These are phyloP conservation scores for Apodemus speciosus DNA, from an alignment of 2,113 vertebrate genomes.

Conservation along the genomic window DNA sequence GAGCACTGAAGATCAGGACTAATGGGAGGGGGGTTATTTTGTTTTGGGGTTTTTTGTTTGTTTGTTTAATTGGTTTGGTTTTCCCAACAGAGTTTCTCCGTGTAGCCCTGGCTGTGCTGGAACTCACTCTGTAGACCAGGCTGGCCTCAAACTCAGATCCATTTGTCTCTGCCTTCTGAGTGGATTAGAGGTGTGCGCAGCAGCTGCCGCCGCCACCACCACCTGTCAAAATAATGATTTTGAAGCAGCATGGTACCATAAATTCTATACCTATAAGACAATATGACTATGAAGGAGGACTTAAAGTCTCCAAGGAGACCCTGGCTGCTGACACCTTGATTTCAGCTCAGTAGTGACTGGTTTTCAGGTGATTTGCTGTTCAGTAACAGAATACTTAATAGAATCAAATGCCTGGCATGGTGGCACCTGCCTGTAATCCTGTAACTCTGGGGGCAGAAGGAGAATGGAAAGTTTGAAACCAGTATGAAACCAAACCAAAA, in stretches of 20 bases:
- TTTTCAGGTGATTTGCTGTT: slow-evolving; percentile 11
- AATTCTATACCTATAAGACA: not conserved
- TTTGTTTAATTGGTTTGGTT: no score
- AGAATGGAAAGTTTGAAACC: not conserved
- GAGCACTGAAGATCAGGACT: not conserved
- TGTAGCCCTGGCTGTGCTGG: no score
- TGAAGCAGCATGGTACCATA: not conserved
- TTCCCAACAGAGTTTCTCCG: no score
- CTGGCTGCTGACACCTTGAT: not conserved
- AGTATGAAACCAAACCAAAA: not conserved
- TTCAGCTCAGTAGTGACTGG: not conserved
- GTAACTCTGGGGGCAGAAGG: not conserved
- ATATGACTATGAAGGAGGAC: not conserved
- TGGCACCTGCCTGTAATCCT: not conserved
- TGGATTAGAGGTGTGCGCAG: not conserved
- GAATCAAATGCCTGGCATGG: not conserved
- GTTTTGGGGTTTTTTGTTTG: no score
- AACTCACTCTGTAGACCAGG: no score
- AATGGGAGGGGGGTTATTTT: no score
- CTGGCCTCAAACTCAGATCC: no score
- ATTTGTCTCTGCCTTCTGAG: no score
- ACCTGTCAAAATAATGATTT: not conserved
- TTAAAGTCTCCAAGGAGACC: not conserved
- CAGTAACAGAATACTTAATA: not conserved
- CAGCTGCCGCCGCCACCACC: not conserved